Percentiles rank a stretch among this genome's conserved stretches.
Evolutionary conservation across 2,888 invertebrate genomes (phyloP).

Genomic region (Drosophila peninsularis): DNA sequence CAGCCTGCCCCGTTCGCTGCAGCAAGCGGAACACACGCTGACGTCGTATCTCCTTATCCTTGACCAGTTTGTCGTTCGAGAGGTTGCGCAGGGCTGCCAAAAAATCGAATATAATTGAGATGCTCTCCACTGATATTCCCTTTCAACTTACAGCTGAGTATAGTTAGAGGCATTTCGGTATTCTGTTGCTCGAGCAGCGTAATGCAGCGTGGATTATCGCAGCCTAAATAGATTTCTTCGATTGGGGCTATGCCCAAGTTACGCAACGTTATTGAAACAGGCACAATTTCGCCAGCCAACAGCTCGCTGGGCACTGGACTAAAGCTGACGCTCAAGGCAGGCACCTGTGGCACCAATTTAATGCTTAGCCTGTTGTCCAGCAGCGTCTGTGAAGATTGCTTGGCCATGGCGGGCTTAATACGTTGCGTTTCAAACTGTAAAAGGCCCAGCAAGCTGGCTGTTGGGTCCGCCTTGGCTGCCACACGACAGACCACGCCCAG

Average conservation of each 20-base stretch:
- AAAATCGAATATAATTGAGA: background rate
- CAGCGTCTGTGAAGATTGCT: constrained; percentile 68
- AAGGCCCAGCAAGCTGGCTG: constrained; percentile 79
- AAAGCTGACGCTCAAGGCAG: constrained; percentile 91
- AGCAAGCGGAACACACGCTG: constrained; percentile 83
- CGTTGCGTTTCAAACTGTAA: constrained; percentile 82
- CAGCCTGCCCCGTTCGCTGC: constrained; percentile 60
- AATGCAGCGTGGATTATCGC: constrained; percentile 84
- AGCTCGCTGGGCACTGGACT: constrained; percentile 88
- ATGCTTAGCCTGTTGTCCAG: constrained; percentile 90
- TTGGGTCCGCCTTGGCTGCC: constrained; percentile 81
- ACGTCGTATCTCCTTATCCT: constrained; percentile 84
- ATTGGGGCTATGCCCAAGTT: constrained; percentile 88
- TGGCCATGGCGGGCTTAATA: constrained; percentile 70
- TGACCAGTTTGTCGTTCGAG: constrained; percentile 83
- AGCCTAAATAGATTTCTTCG: constrained; percentile 87
- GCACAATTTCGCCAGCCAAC: constrained; percentile 89
- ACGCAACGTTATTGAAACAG: constrained; percentile 87
- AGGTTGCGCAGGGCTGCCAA: constrained; percentile 79
- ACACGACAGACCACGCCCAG: constrained; percentile 88
- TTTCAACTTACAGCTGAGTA: constrained; percentile 81
- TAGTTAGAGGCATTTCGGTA: constrained; percentile 81
- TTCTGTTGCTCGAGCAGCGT: constrained; percentile 81
- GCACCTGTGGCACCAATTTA: constrained; percentile 91
- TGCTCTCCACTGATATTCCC: background rate